A percentile compares a stretch with the other conserved stretches of the same genome.
These are phyloP conservation scores for Meteorus cinctellus DNA, from an alignment of 2,888 invertebrate species.

Conservation along the genomic window DNA sequence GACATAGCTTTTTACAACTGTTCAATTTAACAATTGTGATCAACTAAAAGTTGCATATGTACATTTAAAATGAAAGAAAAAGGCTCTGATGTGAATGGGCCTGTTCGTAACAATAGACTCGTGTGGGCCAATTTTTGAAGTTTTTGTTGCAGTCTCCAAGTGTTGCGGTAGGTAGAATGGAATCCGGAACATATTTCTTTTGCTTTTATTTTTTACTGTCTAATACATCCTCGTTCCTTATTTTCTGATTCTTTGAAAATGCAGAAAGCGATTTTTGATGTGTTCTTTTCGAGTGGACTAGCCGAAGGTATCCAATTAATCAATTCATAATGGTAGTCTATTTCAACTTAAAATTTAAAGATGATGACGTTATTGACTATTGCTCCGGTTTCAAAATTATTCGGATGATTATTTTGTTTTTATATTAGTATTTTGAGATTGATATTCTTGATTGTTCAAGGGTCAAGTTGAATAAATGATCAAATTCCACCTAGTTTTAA, in stretches of 20 bases:
- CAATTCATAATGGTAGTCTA: no score
- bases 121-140: constrained; percentile 31
- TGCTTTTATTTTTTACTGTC: constrained; percentile 11
- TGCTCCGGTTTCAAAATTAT: no score
- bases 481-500: no score
- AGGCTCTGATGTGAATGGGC: constrained; percentile 26
- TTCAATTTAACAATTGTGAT: constrained; percentile 40
- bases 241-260: constrained; percentile 11
- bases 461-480: no score
- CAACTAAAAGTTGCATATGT: constrained; percentile 47
- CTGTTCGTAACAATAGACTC: constrained; percentile 30
- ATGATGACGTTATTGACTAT: no score
- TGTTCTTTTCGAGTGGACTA: neutral
- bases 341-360: no score
- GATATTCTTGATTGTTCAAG: no score
- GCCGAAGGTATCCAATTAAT: no score
- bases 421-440: no score
- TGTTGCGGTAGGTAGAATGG: constrained; percentile 30
- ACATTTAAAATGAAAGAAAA: constrained; percentile 35
- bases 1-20: constrained; percentile 18
- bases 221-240: constrained; percentile 19
- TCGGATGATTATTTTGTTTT: no score
- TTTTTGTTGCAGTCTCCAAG: constrained; percentile 36
- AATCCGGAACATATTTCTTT: constrained; percentile 27
- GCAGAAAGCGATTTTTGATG: neutral